Conservation (phyloP, 2,113 vertebrate genomes). For the Sinocyclocheilus maitianheensis region DNA sequence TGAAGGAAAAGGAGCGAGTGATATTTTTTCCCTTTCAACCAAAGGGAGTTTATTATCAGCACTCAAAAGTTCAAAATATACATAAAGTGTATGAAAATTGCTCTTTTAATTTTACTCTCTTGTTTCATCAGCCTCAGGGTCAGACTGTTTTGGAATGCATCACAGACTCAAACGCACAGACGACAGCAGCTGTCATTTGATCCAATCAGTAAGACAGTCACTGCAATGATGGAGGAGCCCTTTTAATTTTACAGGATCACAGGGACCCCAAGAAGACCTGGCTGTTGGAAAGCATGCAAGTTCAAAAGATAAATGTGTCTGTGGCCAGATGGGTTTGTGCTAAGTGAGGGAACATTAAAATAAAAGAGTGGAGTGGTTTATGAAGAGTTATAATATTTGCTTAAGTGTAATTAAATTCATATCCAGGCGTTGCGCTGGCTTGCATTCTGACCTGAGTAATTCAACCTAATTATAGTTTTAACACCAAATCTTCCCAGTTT, state of each 20-base stretch:
- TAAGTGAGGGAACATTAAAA: not conserved
- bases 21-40: slow-evolving; percentile 51
- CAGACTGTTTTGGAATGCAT: not conserved
- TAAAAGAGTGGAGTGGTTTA: slow-evolving; percentile 2
- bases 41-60: slow-evolving; percentile 58
- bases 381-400: not conserved
- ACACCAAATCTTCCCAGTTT: not conserved
- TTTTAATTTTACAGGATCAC: slow-evolving; percentile 16
- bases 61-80: slow-evolving; percentile 43
- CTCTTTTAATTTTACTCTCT: not conserved
- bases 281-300: not conserved
- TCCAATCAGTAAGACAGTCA: not conserved
- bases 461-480: slow-evolving; percentile 46
- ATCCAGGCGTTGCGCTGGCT: slow-evolving; percentile 22
- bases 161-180: not conserved
- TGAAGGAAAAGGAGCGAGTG: slow-evolving; percentile 49
- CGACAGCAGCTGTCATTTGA: not conserved
- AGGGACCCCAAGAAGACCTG: not conserved
- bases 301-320: slow-evolving; percentile 17
- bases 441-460: not conserved
- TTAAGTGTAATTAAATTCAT: slow-evolving; percentile 25
- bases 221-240: not conserved
- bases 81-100: slow-evolving; percentile 1
- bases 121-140: not conserved
- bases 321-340: not conserved